Evolutionary conservation across 1,140 invertebrate genomes (phyloP), one percentile per base, ranked within the genome.

Genomic region (Wiebesia pumilae): DNA sequence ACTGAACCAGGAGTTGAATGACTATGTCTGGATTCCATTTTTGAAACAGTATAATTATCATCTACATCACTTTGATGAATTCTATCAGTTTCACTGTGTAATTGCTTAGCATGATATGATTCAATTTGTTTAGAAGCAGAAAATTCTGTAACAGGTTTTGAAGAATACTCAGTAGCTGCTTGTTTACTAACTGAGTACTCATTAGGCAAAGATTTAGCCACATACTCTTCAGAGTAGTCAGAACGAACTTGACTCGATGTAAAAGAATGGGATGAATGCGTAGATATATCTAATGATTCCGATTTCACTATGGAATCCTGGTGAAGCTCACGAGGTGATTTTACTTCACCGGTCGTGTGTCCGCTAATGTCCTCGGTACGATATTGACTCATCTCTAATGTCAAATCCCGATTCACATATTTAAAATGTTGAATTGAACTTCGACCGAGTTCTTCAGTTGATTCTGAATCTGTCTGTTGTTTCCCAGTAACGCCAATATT

Each of bases 381-480:
- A 91, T 94, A 94, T 93, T 94, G 94, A 94, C 94, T 95, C 94
- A 95, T 95, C 89, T 93, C 92, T 90, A 91, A 91, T 90, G 87
- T 91, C 89, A 89, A 89, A 89, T 92, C 89, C 87, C 90, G 89
- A 92, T 91, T 92, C 90, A 92, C 91, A 92, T 92, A 91, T 91
- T 92, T 81, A 58, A 58, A 58, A 58, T 38, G 3, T 40, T 73
- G 43, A 58, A 30, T 51, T 30, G 40, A 10, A 40, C 33, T 75
- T 40, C 6, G 51, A 30, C 30, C 38, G 1, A 16, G n/a, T 19
- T 75, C 51, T 54, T 54, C 47, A 40, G 30, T 35, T 24, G 33
- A 89, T 85, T 93, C 91, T 89, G 90, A 88, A 88, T 91, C 90
- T 87, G 90, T 90, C 89, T 92, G 90, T 89, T 93, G 91, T 87